Evolutionary conservation across 1,140 invertebrate genomes (phyloP), one percentile per base, ranked within the genome.

Genomic region (Euwallacea fornicatus): DNA sequence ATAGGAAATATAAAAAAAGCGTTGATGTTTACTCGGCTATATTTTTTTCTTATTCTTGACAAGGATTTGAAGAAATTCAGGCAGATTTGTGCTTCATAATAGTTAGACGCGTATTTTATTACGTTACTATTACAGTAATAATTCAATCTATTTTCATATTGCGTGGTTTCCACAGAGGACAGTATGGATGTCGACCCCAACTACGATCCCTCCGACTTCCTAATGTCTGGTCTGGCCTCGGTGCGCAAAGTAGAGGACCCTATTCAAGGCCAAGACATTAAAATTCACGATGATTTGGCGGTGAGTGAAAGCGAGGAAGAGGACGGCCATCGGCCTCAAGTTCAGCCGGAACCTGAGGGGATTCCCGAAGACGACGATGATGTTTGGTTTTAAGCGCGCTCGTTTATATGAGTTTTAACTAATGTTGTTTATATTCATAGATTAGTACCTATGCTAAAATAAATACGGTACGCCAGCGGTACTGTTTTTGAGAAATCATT

Each of bases 161-260:
- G 1, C 21, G 21, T 42, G 11, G n/a, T 66, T 54, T 66, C 80
- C 78, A 9, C 75, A 87, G 92, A 94, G 73, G 91, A 93, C 76
- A 89, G 88, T 67, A 88, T 92, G 83, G 90, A 91, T 74, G 89
- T 94, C 7, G 91, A 93, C 84, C 89, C 91, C 7, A 92, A 91
- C 78, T 95, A 95, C 81, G 93, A 95, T 83, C 92, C 93, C 9
- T 93, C 92, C 1, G 93, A 93, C 78, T 93, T 94, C 75, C 79
- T 93, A 9, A 86, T 93, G 71, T 85, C 85, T 47, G 84, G 84
- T 8, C 77, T 88, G 54, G 55, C 63, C 0, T 83, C 84, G 7
- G 65, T 77, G 59, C 74, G 75, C 9, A 79, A 79, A 72, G 75
- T 78, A 7, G 76, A 74, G 9, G 76, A 74, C 42, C 68, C 71